Base-by-base conservation (phyloP, 2,797 vertebrate species). In the Danio albolineatus region DNA sequence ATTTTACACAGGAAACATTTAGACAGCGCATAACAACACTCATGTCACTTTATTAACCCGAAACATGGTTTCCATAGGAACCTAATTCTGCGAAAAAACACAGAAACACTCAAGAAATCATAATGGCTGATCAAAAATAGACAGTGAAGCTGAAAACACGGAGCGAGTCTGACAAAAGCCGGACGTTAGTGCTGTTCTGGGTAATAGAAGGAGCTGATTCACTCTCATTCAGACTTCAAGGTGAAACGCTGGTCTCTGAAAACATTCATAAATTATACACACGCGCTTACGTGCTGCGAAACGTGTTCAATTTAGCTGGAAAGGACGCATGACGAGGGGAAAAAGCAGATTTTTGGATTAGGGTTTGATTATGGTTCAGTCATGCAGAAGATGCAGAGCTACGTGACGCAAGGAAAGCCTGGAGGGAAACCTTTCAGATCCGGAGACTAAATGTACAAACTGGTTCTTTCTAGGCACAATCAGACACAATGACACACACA, bases 31-130 rank as follows among this genome's bases (percentile, higher is more conserved):
- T 46, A 60, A 62, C 4, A 76, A 19, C 36, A 16, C 44, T 78
- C 76, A 73, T 73, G 9, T 2, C 48, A 28, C n/a, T 4, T 77
- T 81, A 4, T 60, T 64, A 65, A 46, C 38, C 10, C 39, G 60
- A 64, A 28, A 46, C 43, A 70, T 10, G 41, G 83, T 86, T 81
- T 81, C 85, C 75, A 84, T 81, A 81, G 81, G 57, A 86, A 86
- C 85, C 17, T 85, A 66, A 78, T 76, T 82, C 71, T 73, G 71
- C 71, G 66, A 73, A 61, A 84, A 82, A 79, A 81, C 54, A 88
- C 48, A 78, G 62, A 73, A 80, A 74, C 84, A 85, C 84, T 85
- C 70, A n/a, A 83, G 84, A 87, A 84, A 85, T 75, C 61, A 17
- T 65, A 67, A 79, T 21, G 66, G 66, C 36, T 53, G 43, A 39